phyloP scores from a whole-genome alignment of 2,113 vertebrate genomes.

The Macaca nemestrina region DNA sequence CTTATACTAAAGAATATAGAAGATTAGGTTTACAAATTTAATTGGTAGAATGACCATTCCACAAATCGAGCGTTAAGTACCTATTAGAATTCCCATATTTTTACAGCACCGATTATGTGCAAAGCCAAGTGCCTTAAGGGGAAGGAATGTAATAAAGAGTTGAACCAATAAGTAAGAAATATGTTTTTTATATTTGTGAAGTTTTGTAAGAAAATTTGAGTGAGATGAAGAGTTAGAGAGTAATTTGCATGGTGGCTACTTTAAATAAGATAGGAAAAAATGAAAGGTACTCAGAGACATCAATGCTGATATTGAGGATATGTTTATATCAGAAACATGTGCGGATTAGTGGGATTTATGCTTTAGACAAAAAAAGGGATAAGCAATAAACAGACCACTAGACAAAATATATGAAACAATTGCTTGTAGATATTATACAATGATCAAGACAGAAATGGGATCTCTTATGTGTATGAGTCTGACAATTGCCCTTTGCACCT shows the following conservation, averaged over 20 bases:
- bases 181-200: not conserved
- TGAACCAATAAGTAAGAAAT: not conserved
- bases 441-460: not conserved
- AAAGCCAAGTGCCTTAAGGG: not conserved
- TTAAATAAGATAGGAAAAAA: too few relatives aligned
- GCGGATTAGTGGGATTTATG: not conserved
- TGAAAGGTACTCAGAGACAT: not conserved
- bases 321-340: not conserved
- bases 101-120: not conserved
- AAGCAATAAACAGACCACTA: not conserved
- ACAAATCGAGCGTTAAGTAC: not conserved
- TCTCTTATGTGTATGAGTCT: not conserved
- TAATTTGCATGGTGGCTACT: too few relatives aligned
- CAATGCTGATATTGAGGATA: fast-evolving
- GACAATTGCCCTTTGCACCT: too few relatives aligned
- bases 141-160: not conserved
- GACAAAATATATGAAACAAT: not conserved
- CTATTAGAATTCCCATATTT: too few relatives aligned
- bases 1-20: not conserved
- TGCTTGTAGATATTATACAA: not conserved
- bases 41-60: not conserved
- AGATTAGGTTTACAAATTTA: not conserved
- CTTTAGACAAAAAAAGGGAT: not conserved
- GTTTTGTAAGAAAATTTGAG: not conserved
- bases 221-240: too few relatives aligned